Conservation (phyloP, 2,888 invertebrate species). For the Netelia inedita region DNA sequence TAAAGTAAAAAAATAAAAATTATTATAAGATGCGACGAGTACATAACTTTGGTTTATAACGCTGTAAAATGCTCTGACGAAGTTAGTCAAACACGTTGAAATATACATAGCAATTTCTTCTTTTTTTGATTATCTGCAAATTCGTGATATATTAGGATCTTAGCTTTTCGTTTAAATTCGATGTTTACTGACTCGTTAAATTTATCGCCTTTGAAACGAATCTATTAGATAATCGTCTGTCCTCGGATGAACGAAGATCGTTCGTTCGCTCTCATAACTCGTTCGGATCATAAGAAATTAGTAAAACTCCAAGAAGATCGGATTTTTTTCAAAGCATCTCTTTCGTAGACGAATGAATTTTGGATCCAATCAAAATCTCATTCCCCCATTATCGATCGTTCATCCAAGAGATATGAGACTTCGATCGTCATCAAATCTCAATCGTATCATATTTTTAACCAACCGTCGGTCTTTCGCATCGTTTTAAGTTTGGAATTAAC, state of each 20-base stretch:
- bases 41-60: slow-evolving; percentile 84
- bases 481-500: slow-evolving; percentile 52
- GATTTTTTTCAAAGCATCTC: no score
- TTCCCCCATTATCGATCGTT: no score
- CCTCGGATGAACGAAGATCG: slow-evolving; percentile 26
- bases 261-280: slow-evolving; percentile 22
- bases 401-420: no score
- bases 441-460: no score
- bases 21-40: slow-evolving; percentile 76
- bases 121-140: slow-evolving; percentile 66
- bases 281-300: no score
- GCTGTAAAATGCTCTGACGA: slow-evolving; percentile 68
- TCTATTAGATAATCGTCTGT: slow-evolving; percentile 50
- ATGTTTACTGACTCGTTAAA: slow-evolving; percentile 65
- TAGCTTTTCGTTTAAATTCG: slow-evolving; percentile 63
- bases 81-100: slow-evolving; percentile 63
- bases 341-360: no score
- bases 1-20: slow-evolving; percentile 72
- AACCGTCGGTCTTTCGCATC: no score
- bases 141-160: slow-evolving; percentile 61
- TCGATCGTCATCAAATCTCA: no score
- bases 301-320: no score
- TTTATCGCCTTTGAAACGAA: slow-evolving; percentile 61
- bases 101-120: slow-evolving; percentile 57
- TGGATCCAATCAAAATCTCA: no score